phyloP scores from a whole-genome alignment of 2,888 invertebrate genomes.

The Eretmocerus hayati region DNA sequence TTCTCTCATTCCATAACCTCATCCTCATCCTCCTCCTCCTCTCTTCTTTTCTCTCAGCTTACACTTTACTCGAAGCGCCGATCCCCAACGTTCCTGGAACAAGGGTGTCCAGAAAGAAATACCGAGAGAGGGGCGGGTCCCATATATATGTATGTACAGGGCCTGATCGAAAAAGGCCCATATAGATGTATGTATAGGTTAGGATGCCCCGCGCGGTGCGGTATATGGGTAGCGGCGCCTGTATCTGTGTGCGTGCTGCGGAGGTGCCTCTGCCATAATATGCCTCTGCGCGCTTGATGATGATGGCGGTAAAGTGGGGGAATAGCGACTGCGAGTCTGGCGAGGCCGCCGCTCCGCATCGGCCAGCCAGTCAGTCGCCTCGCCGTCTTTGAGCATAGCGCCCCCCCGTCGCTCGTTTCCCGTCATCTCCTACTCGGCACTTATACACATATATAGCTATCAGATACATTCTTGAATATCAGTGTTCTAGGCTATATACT shows the following conservation, averaged over 20 bases:
- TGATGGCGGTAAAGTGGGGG: conserved; percentile 10
- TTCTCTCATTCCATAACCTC: background rate
- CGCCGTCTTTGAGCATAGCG: too few species aligned
- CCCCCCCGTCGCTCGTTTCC: background rate
- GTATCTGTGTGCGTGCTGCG: too few species aligned
- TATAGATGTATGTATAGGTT: background rate
- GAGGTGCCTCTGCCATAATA: too few species aligned
- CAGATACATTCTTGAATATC: too few species aligned
- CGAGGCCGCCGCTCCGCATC: conserved; percentile 1
- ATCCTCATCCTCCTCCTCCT: background rate
- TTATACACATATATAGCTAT: too few species aligned
- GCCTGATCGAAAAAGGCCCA: conserved; percentile 19
- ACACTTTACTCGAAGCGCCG: background rate
- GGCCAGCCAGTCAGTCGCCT: conserved; percentile 20
- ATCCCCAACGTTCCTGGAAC: background rate
- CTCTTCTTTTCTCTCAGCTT: background rate
- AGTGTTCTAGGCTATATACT: too few species aligned
- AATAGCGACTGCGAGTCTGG: conserved; percentile 21
- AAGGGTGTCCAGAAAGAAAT: background rate
- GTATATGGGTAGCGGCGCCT: background rate
- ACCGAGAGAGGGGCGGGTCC: conserved; percentile 20
- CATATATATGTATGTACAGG: background rate
- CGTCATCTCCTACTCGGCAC: too few species aligned
- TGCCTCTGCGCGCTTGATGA: too few species aligned
- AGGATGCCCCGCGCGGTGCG: background rate